Evolutionary conservation across 2,113 vertebrate genomes (phyloP).

Genomic region (Rallus limicola): DNA sequence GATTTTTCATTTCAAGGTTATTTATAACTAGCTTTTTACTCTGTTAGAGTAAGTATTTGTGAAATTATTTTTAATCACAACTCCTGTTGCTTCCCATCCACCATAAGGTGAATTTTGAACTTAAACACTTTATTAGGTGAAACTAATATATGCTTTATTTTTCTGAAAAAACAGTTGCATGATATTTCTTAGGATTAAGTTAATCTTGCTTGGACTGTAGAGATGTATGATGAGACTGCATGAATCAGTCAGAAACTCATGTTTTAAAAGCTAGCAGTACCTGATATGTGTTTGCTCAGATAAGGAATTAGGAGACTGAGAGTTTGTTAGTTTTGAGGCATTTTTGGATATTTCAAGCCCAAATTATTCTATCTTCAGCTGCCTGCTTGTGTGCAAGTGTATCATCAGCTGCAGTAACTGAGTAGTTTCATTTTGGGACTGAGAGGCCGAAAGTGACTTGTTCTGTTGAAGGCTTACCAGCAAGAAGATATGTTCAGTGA

Average conservation of each 20-base stretch:
- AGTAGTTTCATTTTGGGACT: not conserved
- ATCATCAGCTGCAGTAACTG: not conserved
- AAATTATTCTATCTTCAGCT: not conserved
- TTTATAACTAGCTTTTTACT: not conserved
- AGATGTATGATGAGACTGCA: accelerated
- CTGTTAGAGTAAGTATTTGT: not conserved
- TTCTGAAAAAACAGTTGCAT: accelerated
- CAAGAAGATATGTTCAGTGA: not conserved
- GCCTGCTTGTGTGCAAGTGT: not conserved
- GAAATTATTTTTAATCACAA: accelerated
- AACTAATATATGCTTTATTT: accelerated
- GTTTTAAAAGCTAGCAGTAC: accelerated
- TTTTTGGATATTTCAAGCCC: accelerated
- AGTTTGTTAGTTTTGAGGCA: not conserved
- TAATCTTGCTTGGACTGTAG: accelerated
- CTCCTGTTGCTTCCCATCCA: accelerated
- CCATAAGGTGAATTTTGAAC: accelerated
- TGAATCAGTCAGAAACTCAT: accelerated
- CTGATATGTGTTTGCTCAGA: accelerated
- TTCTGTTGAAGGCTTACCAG: not conserved
- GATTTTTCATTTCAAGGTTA: accelerated
- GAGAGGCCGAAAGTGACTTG: not conserved
- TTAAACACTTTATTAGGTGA: not conserved
- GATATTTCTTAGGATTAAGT: accelerated
- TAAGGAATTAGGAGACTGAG: accelerated